A percentile compares a stretch with the other conserved stretches of the same genome.
Evolutionary conservation across 1,140 invertebrate species (phyloP).

Genomic region (Papilio helenus): DNA sequence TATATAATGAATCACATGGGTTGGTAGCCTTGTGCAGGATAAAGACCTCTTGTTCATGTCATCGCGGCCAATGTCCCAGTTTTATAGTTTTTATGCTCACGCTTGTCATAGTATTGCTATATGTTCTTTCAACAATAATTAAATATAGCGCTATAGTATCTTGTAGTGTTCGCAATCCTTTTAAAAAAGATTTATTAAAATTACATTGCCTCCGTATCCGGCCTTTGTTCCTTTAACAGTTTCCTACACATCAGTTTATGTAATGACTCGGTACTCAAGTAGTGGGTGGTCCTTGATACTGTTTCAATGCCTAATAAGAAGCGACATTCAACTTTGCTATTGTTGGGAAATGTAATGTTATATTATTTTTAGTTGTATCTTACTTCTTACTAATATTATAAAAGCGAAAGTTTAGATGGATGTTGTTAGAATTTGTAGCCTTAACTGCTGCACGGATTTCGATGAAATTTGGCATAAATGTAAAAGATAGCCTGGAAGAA

Average conservation of each 20-base stretch:
- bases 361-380: too few species aligned
- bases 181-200: conserved; percentile 47
- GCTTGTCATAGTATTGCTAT: background rate
- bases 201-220: conserved; percentile 52
- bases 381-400: too few species aligned
- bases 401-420: too few species aligned
- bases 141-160: background rate
- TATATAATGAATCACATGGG: conserved; percentile 3
- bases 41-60: background rate
- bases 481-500: too few species aligned
- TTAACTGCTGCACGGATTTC: too few species aligned
- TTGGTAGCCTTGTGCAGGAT: background rate
- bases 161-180: background rate
- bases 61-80: background rate
- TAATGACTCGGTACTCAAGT: conserved; percentile 6
- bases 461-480: too few species aligned
- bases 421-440: too few species aligned
- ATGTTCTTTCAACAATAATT: background rate
- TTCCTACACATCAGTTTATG: conserved; percentile 16
- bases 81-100: background rate
- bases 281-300: background rate
- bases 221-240: conserved; percentile 47
- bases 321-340: background rate
- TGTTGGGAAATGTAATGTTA: background rate
- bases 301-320: conserved; percentile 6